Conservation (phyloP, 1,140 invertebrate species). For the Dreissena polymorpha region DNA sequence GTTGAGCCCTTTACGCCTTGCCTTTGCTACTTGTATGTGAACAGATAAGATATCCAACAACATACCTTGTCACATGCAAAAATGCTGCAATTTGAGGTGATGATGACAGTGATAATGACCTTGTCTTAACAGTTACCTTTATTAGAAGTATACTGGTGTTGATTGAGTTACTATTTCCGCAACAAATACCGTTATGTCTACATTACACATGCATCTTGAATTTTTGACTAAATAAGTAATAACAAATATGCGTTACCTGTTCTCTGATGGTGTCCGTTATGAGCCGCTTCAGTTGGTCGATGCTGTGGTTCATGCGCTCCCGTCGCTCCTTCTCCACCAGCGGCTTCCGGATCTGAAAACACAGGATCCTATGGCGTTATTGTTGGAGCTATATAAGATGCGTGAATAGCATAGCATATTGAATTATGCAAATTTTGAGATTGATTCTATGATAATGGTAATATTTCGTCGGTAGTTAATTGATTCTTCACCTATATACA, state of each 20-base stretch:
- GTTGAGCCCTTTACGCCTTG: too few species aligned
- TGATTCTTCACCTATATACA: too few species aligned
- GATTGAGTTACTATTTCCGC: background rate
- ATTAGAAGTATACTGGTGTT: background rate
- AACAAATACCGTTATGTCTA: background rate
- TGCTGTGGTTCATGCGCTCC: slow-evolving; percentile 42
- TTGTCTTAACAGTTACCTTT: background rate
- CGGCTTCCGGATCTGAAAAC: slow-evolving; percentile 41
- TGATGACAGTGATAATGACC: too few species aligned
- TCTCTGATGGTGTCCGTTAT: slow-evolving; percentile 38
- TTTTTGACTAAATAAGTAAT: background rate
- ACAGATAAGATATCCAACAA: too few species aligned
- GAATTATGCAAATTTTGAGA: too few species aligned
- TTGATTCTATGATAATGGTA: too few species aligned
- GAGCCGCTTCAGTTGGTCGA: slow-evolving; percentile 28
- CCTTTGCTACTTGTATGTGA: too few species aligned
- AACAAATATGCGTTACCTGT: slow-evolving; percentile 1
- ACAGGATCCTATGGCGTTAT: too few species aligned
- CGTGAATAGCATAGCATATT: too few species aligned
- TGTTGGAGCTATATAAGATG: too few species aligned
- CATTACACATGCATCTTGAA: background rate
- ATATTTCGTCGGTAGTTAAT: too few species aligned
- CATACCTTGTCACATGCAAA: too few species aligned
- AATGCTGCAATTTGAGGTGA: background rate
- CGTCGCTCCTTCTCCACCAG: slow-evolving; percentile 32